Evolutionary conservation across 2,113 vertebrate species (phyloP).

Genomic region (Thermophis baileyi): DNA sequence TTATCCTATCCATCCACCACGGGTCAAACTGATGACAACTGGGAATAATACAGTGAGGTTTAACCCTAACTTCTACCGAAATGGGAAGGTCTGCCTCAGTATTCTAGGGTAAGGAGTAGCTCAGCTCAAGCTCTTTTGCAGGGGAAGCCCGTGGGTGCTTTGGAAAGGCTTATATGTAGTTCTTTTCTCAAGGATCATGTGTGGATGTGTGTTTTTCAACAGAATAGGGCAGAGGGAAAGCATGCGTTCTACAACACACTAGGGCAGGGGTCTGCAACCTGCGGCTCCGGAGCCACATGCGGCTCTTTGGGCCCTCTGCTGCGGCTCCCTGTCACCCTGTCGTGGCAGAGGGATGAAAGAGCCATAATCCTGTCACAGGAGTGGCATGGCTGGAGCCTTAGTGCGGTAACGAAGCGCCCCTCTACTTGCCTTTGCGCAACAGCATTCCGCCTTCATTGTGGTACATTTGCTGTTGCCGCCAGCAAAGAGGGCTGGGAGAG

Average conservation of each 20-base stretch:
- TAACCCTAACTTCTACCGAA: slow-evolving; percentile 99
- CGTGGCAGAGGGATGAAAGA: too few species aligned
- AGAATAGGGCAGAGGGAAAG: neutral
- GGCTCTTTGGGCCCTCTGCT: too few species aligned
- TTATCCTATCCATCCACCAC: slow-evolving; percentile 96
- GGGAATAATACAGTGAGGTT: slow-evolving; percentile 97
- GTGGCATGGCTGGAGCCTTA: too few species aligned
- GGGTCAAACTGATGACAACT: slow-evolving; percentile 97
- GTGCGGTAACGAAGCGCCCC: too few species aligned
- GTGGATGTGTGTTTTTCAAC: neutral
- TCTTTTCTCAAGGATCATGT: neutral
- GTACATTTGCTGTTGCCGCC: too few species aligned
- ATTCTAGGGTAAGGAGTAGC: slow-evolving; percentile 87
- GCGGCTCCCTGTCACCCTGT: too few species aligned
- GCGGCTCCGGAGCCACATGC: too few species aligned
- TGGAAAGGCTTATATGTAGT: neutral
- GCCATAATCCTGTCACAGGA: too few species aligned
- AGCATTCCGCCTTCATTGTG: too few species aligned
- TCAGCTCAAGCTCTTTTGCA: slow-evolving; percentile 24
- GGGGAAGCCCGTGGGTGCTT: slow-evolving; percentile 25
- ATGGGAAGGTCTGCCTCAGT: slow-evolving; percentile 98
- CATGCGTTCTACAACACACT: neutral
- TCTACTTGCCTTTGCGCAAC: too few species aligned
- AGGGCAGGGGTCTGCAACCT: too few species aligned
- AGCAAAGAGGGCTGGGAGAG: too few species aligned